Conservation (phyloP, 1,140 invertebrate species). For the Euura saliciscinereae region DNA sequence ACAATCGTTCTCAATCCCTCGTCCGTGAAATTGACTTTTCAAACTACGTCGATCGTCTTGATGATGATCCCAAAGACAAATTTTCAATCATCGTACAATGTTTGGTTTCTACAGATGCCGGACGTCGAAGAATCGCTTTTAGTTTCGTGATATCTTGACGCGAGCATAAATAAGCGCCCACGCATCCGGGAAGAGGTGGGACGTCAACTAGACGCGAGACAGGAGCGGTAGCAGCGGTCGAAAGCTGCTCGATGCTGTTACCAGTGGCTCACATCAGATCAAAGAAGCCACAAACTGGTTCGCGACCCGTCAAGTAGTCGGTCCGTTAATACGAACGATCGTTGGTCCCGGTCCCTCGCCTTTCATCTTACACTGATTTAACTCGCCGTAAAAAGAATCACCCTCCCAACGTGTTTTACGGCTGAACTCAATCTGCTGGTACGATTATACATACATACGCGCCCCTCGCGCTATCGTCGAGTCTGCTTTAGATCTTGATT, state of each 20-base stretch:
- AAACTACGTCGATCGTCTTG: no score
- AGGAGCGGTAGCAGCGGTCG: no score
- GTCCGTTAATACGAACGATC: neutral
- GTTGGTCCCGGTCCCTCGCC: neutral
- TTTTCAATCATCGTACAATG: no score
- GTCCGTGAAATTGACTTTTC: no score
- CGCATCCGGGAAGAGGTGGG: conserved; percentile 5
- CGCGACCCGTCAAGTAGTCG: conserved; percentile 1
- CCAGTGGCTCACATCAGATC: neutral
- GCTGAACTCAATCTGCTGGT: no score
- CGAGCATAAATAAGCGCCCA: neutral
- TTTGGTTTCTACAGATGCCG: neutral
- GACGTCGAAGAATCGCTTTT: neutral
- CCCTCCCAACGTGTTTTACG: no score
- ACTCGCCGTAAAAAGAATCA: neutral
- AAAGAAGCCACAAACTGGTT: neutral
- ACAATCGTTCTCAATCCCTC: no score
- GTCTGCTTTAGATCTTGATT: no score
- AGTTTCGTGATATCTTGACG: neutral
- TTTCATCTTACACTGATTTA: conserved; percentile 2
- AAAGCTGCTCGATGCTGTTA: no score
- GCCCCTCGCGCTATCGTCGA: no score
- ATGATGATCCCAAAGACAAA: no score
- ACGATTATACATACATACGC: no score
- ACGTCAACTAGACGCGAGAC: neutral